phyloP scores from a whole-genome alignment of 2,113 vertebrate species.

The Sigmodon hispidus region DNA sequence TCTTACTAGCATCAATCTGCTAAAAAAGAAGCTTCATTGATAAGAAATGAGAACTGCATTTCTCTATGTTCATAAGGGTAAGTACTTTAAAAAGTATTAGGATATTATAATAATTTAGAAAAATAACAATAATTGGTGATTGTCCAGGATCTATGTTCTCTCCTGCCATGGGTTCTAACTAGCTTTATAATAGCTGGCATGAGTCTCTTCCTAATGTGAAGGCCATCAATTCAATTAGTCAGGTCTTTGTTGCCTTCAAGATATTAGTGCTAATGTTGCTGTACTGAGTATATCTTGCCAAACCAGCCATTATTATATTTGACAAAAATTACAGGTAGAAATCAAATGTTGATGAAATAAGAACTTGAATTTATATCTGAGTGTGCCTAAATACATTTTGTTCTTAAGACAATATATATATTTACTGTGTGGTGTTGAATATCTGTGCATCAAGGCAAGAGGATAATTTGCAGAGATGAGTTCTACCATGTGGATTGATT shows the following conservation, averaged over 20 bases:
- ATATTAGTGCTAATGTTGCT: neutral
- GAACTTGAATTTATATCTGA: neutral
- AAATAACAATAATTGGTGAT: neutral
- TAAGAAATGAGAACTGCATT: neutral
- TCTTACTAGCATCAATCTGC: neutral
- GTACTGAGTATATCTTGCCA: neutral
- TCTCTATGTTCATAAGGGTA: neutral
- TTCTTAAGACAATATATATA: neutral
- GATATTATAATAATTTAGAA: neutral
- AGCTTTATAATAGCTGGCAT: neutral
- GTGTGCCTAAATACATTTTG: neutral
- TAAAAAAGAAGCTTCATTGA: neutral
- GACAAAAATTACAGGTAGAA: neutral
- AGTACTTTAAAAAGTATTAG: neutral
- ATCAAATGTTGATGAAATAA: slow-evolving; percentile 18
- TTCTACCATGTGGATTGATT: neutral
- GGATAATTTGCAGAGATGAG: neutral
- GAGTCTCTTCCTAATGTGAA: neutral
- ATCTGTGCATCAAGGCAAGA: neutral
- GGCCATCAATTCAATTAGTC: neutral
- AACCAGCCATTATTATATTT: neutral
- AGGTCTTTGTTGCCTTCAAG: neutral
- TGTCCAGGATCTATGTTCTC: neutral
- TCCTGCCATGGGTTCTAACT: too few species aligned
- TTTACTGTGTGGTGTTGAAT: neutral